Conservation (phyloP, 2,797 vertebrate species). For the Periophthalmus magnuspinnatus region DNA sequence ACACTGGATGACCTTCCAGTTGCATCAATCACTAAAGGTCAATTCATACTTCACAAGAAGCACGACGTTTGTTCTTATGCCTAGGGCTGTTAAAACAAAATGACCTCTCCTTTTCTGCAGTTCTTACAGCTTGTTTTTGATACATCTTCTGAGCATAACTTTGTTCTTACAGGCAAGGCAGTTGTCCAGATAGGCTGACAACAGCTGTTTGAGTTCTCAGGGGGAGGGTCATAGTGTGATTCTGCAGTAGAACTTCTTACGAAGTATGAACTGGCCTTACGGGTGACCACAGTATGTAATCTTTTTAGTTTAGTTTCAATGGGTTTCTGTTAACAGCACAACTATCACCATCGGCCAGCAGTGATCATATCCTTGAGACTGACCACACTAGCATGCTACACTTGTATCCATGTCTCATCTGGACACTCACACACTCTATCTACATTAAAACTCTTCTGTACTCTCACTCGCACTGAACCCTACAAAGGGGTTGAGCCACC, state of each 20-base stretch:
- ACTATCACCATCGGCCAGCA: background rate
- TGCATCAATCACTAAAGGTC: too few species aligned
- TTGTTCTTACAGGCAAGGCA: too few species aligned
- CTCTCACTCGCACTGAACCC: slow-evolving; percentile 24
- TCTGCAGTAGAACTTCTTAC: background rate
- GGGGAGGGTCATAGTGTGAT: background rate
- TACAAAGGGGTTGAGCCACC: slow-evolving; percentile 41
- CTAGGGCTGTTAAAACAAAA: too few species aligned
- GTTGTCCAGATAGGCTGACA: too few species aligned
- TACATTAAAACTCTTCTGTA: slow-evolving; percentile 37
- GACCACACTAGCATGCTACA: slow-evolving; percentile 47
- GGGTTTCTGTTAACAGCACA: background rate
- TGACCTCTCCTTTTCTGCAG: background rate
- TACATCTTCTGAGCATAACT: too few species aligned
- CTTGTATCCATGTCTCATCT: slow-evolving; percentile 30
- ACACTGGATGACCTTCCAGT: background rate
- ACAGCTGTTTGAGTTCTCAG: background rate
- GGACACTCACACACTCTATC: slow-evolving; percentile 45
- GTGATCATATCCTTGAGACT: slow-evolving; percentile 1
- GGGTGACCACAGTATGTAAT: too few species aligned
- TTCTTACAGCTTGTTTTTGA: background rate
- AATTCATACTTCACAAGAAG: too few species aligned
- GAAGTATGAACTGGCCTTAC: background rate
- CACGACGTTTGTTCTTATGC: too few species aligned
- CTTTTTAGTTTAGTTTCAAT: background rate